Evolutionary conservation across 2,113 vertebrate species (phyloP).

Genomic region (Junco hyemalis): DNA sequence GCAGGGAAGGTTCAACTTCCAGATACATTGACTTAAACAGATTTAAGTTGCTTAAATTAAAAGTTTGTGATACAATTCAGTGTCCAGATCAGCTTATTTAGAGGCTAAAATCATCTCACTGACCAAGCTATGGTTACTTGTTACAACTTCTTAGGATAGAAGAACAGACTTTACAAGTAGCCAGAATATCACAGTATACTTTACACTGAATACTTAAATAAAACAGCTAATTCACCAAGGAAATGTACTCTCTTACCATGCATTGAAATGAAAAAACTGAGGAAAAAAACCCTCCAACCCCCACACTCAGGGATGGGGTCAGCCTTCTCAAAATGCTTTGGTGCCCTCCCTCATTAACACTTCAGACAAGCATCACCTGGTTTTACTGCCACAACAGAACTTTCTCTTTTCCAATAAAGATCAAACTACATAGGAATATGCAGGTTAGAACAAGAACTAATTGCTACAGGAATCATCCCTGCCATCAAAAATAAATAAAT

Average conservation of each 20-base stretch:
- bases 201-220: background rate
- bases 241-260: background rate
- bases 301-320: background rate
- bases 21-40: background rate
- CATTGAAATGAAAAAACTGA: background rate
- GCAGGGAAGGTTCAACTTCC: background rate
- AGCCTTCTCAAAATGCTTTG: background rate
- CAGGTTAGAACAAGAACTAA: background rate
- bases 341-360: background rate
- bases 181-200: background rate
- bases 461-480: background rate
- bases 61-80: background rate
- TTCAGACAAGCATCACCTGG: background rate
- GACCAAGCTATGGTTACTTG: background rate
- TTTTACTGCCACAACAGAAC: background rate
- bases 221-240: background rate
- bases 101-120: background rate
- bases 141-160: background rate
- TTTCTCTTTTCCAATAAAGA: background rate
- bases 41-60: background rate
- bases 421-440: background rate
- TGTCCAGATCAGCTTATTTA: background rate
- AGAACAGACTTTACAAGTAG: background rate
- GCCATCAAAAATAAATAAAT: background rate
- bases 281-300: accelerated